Evolutionary conservation across 2,113 vertebrate genomes (phyloP).

Genomic region (Ifrita kowaldi): DNA sequence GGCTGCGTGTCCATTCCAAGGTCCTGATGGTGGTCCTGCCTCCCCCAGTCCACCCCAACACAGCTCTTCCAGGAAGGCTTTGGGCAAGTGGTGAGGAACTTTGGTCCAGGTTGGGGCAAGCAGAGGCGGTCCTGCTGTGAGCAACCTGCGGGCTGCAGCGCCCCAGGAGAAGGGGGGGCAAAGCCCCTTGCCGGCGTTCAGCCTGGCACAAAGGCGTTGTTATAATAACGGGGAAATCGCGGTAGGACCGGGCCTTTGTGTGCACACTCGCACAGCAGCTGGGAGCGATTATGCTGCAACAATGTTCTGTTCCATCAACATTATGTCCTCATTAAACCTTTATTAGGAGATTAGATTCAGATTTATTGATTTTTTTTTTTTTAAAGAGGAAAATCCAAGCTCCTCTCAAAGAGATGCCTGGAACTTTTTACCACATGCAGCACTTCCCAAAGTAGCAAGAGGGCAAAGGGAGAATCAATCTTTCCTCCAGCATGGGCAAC

Average conservation of each 20-base stretch:
- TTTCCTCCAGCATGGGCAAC: neutral
- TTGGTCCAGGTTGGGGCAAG: neutral
- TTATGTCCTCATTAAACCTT: conserved; percentile 81
- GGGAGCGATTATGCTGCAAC: conserved; percentile 65
- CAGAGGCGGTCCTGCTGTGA: neutral
- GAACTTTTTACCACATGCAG: neutral
- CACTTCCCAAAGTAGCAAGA: neutral
- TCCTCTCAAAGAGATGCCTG: neutral
- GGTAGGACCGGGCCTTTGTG: conserved; percentile 38
- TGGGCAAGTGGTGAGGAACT: neutral
- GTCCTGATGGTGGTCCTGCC: too few species aligned
- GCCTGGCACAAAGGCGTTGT: neutral
- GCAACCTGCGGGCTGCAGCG: fast-evolving
- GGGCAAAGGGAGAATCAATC: neutral
- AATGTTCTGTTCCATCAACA: conserved; percentile 71
- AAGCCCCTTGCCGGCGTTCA: neutral
- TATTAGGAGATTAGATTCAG: conserved; percentile 82
- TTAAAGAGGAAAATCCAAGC: conserved; percentile 48
- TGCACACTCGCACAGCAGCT: conserved; percentile 43
- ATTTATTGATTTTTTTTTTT: conserved; percentile 71
- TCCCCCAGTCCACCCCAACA: neutral
- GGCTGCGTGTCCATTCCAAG: fast-evolving
- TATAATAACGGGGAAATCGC: neutral
- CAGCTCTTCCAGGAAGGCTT: neutral
- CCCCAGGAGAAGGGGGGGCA: neutral